A percentile compares a stretch with the other conserved stretches of the same genome.
phyloP scores from a whole-genome alignment of 2,888 invertebrate genomes.

The Andrena fulva region DNA sequence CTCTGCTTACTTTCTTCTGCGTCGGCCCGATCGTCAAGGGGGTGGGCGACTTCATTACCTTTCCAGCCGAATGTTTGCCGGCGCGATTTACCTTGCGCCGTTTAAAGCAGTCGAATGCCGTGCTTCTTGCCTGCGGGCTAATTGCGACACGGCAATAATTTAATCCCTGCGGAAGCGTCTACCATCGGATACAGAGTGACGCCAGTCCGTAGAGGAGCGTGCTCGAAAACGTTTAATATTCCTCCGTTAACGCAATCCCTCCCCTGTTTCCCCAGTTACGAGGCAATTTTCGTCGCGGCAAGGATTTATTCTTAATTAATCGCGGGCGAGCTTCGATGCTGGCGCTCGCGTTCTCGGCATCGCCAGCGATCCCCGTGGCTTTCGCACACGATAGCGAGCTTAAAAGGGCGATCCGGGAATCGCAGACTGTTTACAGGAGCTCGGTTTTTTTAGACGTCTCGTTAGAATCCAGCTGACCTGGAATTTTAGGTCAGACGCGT shows the following conservation, averaged over 20 bases:
- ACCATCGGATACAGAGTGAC: slow-evolving; percentile 12
- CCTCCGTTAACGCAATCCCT: slow-evolving; percentile 31
- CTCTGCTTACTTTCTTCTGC: neutral
- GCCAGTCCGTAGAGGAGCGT: slow-evolving; percentile 17
- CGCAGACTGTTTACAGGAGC: neutral
- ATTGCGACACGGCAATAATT: slow-evolving; percentile 64
- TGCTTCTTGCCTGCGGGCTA: slow-evolving; percentile 39
- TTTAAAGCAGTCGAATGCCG: slow-evolving; percentile 19
- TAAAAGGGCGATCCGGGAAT: slow-evolving; percentile 8
- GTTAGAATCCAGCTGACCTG: slow-evolving; percentile 2
- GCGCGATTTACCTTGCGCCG: slow-evolving; percentile 35
- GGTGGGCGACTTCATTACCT: slow-evolving; percentile 30
- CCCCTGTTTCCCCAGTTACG: neutral
- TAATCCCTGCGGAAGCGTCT: slow-evolving; percentile 50
- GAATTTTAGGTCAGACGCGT: slow-evolving; percentile 58
- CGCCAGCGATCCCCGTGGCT: neutral
- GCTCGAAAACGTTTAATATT: slow-evolving; percentile 19
- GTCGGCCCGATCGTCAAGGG: neutral
- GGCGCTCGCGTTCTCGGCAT: neutral
- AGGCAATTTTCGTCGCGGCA: slow-evolving; percentile 10
- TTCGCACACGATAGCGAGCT: neutral
- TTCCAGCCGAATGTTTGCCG: slow-evolving; percentile 26
- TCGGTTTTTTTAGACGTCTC: slow-evolving; percentile 1
- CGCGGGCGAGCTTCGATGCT: neutral
- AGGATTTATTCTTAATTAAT: slow-evolving; percentile 34